Base-by-base conservation (phyloP, 2,797 vertebrate genomes). In the Sebastiscus tertius region DNA sequence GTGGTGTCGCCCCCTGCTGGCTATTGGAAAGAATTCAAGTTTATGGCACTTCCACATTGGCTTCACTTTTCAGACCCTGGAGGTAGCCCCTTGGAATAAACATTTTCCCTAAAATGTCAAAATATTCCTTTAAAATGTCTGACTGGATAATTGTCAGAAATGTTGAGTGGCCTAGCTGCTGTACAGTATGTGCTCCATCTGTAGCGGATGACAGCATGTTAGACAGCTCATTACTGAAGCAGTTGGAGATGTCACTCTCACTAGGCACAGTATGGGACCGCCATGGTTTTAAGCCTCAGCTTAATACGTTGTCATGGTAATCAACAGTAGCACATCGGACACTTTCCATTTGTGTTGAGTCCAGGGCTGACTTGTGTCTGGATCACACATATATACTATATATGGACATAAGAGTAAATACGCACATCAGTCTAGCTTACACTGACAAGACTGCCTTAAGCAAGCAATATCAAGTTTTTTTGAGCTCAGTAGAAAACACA, bases 201-300 rank as follows among this genome's bases (percentile, higher is more conserved):
- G 90, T 69, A 72, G 86, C 84, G 66, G 83, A 83, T 79, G 89
- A 87, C 89, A 92, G 82, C 86, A 72, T 85, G 86, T 88, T 86
- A 73, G 88, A 89, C 92, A 92, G 89, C 90, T 94, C 91, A 94
- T 95, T 93, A 91, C 91, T 84, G 85, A 85, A 92, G 84, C 93
- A 89, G 93, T 90, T 87, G 94, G 94, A 94, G 88, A 89, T 91
- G 88, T 92, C 91, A 92, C 91, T 92, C 89, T 91, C 58, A 84
- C 87, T 89, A 75, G 88, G 91, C 91, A 87, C 93, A 92, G 91
- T 91, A 85, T 91, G 91, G 85, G 18, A 87, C 87, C 79, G 82
- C 83, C 71, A 66, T 81, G 77, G 85, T 82, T 88, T 92, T 92
- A 91, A 91, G 86, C 85, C 77, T 75, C 65, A 54, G 88, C 83